A percentile compares a stretch with the other conserved stretches of the same genome.
These are phyloP conservation scores for Sialis lutaria DNA, from an alignment of 2,888 invertebrate genomes.

Conservation along the genomic window DNA sequence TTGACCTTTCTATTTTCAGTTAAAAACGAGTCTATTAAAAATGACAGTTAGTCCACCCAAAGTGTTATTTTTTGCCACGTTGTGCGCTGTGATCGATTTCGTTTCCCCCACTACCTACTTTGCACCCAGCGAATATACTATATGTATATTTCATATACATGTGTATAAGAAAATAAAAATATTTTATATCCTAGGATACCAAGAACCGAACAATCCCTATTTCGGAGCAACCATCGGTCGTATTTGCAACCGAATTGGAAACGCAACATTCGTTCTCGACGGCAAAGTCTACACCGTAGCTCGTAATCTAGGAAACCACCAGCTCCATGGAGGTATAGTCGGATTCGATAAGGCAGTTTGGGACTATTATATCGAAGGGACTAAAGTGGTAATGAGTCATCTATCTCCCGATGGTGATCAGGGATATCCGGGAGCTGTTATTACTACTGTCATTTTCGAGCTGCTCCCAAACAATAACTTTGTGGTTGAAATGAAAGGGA, in stretches of 20 bases:
- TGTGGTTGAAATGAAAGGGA: constrained; percentile 55
- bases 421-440: constrained; percentile 75
- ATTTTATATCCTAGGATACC: constrained; percentile 39
- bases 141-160: too few relatives aligned
- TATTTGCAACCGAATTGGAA: constrained; percentile 64
- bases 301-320: constrained; percentile 50
- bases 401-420: constrained; percentile 65
- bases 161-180: too few relatives aligned
- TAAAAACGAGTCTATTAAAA: too few relatives aligned
- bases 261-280: constrained; percentile 50
- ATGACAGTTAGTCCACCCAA: too few relatives aligned
- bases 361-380: constrained; percentile 40
- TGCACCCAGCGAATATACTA: too few relatives aligned
- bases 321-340: constrained; percentile 67
- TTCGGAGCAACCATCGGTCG: constrained; percentile 81
- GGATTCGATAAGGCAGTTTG: constrained; percentile 72
- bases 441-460: constrained; percentile 49
- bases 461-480: constrained; percentile 59
- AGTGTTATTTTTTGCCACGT: too few relatives aligned
- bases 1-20: too few relatives aligned
- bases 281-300: constrained; percentile 51
- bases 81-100: too few relatives aligned
- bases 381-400: constrained; percentile 53
- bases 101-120: too few relatives aligned
- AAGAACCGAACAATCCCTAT: constrained; percentile 51